phyloP scores from a whole-genome alignment of 1,140 invertebrate genomes.

The Drosophila asahinai region DNA sequence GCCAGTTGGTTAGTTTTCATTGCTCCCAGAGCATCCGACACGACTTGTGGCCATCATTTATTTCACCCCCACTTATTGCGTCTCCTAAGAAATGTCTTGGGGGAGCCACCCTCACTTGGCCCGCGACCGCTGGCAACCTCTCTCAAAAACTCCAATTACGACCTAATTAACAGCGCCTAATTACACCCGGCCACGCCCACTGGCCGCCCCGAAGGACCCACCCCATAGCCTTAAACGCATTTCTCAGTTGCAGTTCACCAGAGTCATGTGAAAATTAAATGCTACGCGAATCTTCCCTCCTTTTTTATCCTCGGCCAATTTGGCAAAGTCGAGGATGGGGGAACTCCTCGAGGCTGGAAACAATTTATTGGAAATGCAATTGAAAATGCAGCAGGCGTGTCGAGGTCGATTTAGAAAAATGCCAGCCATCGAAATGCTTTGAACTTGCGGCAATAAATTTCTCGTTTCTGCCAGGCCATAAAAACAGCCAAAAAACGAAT shows the following conservation, averaged over 20 bases:
- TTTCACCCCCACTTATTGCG: conserved; percentile 16
- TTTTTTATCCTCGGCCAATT: conserved; percentile 39
- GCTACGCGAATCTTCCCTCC: conserved; percentile 22
- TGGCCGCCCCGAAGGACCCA: not conserved
- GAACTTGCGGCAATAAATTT: conserved; percentile 79
- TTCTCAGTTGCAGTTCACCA: conserved; percentile 44
- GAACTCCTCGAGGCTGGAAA: conserved; percentile 45
- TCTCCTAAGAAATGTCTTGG: conserved; percentile 26
- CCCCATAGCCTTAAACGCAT: conserved; percentile 50
- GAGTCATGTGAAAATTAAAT: conserved; percentile 70
- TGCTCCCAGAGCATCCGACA: not conserved
- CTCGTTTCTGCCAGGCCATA: conserved; percentile 48
- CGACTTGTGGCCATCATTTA: conserved; percentile 24
- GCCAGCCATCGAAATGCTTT: conserved; percentile 54
- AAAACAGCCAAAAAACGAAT: conserved; percentile 38
- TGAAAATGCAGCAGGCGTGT: conserved; percentile 72
- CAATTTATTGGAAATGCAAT: conserved; percentile 70
- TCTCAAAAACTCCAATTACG: conserved; percentile 46
- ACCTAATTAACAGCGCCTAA: conserved; percentile 55
- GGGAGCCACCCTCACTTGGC: conserved; percentile 23
- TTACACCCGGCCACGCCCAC: conserved; percentile 33
- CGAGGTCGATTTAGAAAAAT: conserved; percentile 51
- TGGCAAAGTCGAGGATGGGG: conserved; percentile 16
- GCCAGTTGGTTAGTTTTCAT: conserved; percentile 15
- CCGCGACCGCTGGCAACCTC: conserved; percentile 4